Evolutionary conservation across 1,140 invertebrate species (phyloP), one percentile per base, ranked within the genome.

Genomic region (Lepidurus packardi): DNA sequence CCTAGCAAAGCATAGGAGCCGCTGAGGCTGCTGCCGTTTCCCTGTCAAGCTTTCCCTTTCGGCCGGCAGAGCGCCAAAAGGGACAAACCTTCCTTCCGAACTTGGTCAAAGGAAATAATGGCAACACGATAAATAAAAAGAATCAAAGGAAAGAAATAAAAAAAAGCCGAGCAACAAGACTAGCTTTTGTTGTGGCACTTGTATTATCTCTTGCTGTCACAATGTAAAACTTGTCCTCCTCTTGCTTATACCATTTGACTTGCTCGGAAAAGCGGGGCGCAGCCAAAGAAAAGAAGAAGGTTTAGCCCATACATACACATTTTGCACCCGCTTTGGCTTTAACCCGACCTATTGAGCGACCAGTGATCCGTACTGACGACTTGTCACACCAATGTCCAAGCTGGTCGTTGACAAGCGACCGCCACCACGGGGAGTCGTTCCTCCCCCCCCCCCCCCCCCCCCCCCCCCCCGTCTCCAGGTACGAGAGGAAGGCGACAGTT

Each of bases 331-430:
- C 6, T 65, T 65, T 65, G 8, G 53, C 6, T 21, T 65, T 13
- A 16, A 65, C 16, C 53, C 21, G 53, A 65, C 53, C 53, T 65
- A 65, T 65, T 65, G 53, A 65, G 53, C 53, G 53, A 9, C 53
- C 53, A 65, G 53, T 16, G 53, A 65, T 65, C 53, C 53, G 53
- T 65, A 65, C 53, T 65, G 53, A 65, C 53, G 53, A 65, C 53
- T 65, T 65, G 53, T 65, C 53, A 65, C 53, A 65, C 53, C 53
- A 16, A 65, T 65, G 53, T 65, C 53, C 53, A 21, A 65, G 53
- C 16, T 65, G 53, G 53, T 65, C 53, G 53, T 65, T 65, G 53
- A 65, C 53, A 65, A 65, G 53, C 21, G 53, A 65, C 53, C 53
- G 53, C 53, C 53, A 65, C 53, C 53, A 65, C 21, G 53, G 53